Base-by-base conservation (phyloP, 2,888 invertebrate genomes). In the Andrena trimmerana region DNA sequence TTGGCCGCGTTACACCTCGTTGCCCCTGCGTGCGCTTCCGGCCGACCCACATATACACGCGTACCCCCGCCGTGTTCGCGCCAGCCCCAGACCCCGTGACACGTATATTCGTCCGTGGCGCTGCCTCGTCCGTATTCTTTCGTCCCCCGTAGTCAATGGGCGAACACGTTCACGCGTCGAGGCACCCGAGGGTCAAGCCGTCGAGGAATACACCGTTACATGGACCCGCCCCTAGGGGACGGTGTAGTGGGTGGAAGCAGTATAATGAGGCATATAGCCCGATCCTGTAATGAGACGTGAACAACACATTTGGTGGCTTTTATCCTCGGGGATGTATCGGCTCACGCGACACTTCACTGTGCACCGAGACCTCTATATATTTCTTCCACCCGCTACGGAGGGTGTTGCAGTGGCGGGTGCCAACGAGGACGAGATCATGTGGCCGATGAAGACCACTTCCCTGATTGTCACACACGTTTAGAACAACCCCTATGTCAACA, bases 21-120 rank as follows among this genome's bases (percentile, higher is more conserved):
- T 83, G 83, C 78, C 24, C 70, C 81, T 62, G 83, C 86, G 83
- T 81, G 78, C 78, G 78, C 83, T 86, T 86, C 86, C 86, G 83
- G 78, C 75, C 83, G 86, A 86, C 86, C 86, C 79, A 86, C 73
- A 86, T 86, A 86, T 86, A 84, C 72, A 72, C 84, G 63, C 71
- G 54, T 48, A 85, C 72, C 52, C 3, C 63, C 75, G 24, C 66
- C 67, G 70, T 67, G 67, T 62, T 24, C 54, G 69, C 78, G 65
- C 54, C n/a, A 75, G 70, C 75, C 77, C 68, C 68, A 69, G 69
- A 78, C 83, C 71, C 69, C 73, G 70, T 69, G 78, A 71, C 81
- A 71, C 67, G 74, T 70, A 84, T 74, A 78, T 63, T 69, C 70
- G 74, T 68, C 59, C 70, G 73, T 62, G 70, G 62, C 67, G 69